Evolutionary conservation across 2,797 vertebrate genomes (phyloP), one percentile per base, ranked within the genome.

Genomic region (Sylvilagus floridanus): DNA sequence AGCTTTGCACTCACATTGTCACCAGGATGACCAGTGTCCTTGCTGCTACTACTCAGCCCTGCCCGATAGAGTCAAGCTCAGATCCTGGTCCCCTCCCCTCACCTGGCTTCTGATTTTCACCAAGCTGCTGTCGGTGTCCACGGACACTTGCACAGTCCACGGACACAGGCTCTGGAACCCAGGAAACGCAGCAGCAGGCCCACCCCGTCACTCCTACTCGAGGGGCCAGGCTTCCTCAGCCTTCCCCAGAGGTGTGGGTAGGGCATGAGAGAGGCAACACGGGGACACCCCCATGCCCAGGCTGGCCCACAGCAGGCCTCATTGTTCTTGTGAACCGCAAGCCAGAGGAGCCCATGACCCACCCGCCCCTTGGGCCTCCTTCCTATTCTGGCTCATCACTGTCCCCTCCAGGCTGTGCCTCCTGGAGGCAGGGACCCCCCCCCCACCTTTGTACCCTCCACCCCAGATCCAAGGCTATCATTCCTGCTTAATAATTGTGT

Each of bases 111-210:
- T 9, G 22, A 9, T 42, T 3, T 7, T 26, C 52, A 3, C 35
- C 42, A 0, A 2, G 0, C 17, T 76, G 24, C 17, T 35, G 0
- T 6, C 0, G 0, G 13, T 11, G 30, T 37, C 71, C 57, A 60
- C 7, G 72, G 37, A 52, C 0, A 19, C 37, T 16, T 14, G 35
- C 24, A 5, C 69, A 12, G 7, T 5, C 1, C 4, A 2, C 7
- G 52, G 26, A 1, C 26, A 3, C 8, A 21, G 32, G 22, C 73
- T 50, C 79, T n/a, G 54, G 54, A 62, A 6, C 42, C 47, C 13
- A 4, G 0, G 0, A 21, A 17, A 8, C 17, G 14, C 12, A 22
- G 47, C 26, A 10, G 35, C n/a, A 65, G 88, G 3, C n/a, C 35
- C 6, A 9, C 9, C 42, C 42, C 42, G 42, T 47, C 42, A 47